Base-by-base conservation (phyloP, 2,888 invertebrate species). In the Nysson spinosus region DNA sequence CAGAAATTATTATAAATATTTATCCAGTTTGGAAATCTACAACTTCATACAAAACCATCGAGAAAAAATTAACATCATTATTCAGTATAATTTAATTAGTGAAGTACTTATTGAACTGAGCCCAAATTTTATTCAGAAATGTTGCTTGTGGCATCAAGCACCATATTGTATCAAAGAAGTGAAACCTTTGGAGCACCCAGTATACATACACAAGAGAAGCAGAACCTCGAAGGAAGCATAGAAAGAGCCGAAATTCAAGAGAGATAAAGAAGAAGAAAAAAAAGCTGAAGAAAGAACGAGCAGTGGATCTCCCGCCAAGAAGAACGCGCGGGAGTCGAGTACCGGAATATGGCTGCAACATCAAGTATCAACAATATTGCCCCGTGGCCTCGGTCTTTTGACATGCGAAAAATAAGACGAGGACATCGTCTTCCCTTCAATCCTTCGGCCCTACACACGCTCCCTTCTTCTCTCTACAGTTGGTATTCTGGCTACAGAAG, bases 331-430 rank as follows among this genome's bases (percentile, higher is more conserved):
- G 47, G 49, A 42, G 62, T 11, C 30, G 20, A 32, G 40, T 30
- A 17, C 19, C 30, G 35, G 55, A 61, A 61, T 54, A 67, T 61
- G 75, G 70, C 83, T 80, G 78, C 78, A 81, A 84, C 85, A 85
- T 85, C 83, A 83, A 85, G 78, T 83, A 85, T 83, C 84, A 83
- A 85, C 83, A 83, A 85, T 84, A 85, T 84, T 85, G 83, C 83
- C 75, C 57, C 69, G 64, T 57, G 72, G 73, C 75, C 67, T 63
- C 52, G 67, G 60, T 72, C 69, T 81, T 83, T 83, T 83, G 82
- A 83, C 81, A 80, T 72, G 70, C 71, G 72, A 69, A 79, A 75
- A 83, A 83, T 79, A 82, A 81, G 79, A 83, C 69, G 66, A 74
- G 70, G 63, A 72, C 71, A 42, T 62, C 56, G 46, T 67, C 62